Evolutionary conservation across 2,797 vertebrate genomes (phyloP).

Genomic region (Labeo calbasu): DNA sequence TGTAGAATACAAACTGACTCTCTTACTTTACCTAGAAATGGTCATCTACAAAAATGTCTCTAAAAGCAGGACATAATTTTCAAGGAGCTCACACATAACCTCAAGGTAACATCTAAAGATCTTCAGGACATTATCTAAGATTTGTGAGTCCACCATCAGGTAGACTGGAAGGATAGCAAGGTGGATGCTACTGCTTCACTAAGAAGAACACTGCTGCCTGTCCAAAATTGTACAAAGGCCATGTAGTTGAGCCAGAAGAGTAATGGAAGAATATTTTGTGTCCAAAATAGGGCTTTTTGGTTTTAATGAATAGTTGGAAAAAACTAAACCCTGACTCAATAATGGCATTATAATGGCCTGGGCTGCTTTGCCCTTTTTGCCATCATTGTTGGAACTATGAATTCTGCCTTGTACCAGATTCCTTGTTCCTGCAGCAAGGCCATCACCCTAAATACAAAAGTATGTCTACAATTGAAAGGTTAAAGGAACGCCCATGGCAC

Average conservation of each 20-base stretch:
- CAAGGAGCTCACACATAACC: neutral
- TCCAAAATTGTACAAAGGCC: neutral
- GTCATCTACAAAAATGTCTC: neutral
- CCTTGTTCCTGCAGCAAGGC: neutral
- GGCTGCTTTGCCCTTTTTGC: neutral
- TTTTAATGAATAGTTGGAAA: neutral
- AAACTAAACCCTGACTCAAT: neutral
- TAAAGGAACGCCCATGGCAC: neutral
- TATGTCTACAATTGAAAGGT: neutral
- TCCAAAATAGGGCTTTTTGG: neutral
- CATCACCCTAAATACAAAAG: neutral
- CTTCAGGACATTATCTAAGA: neutral
- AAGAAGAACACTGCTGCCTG: neutral
- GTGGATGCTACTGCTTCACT: neutral
- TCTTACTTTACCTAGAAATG: neutral
- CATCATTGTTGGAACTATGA: neutral
- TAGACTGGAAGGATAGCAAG: neutral
- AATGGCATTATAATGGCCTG: neutral
- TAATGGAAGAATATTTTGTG: neutral
- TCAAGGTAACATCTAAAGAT: neutral
- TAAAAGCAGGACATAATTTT: neutral
- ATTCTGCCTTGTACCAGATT: neutral
- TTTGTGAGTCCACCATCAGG: constrained; percentile 5
- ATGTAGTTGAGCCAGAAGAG: neutral
- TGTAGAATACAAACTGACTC: neutral